These are phyloP conservation scores for Lagorchestes hirsutus DNA, from an alignment of 2,797 vertebrate species.

Conservation along the genomic window DNA sequence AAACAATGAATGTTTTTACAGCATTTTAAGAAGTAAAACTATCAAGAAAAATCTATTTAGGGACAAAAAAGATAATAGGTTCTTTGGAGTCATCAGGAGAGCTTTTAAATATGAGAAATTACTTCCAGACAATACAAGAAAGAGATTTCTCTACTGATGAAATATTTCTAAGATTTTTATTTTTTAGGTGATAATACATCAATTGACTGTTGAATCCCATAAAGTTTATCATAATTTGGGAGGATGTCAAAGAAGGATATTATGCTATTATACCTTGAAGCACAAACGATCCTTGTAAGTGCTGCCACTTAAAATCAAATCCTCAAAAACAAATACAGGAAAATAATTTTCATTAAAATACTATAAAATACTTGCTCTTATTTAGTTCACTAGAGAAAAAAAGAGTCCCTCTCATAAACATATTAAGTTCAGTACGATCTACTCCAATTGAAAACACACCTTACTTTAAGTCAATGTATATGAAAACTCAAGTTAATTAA, in stretches of 20 bases:
- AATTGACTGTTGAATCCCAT: conserved; percentile 80
- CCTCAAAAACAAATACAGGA: conserved; percentile 89
- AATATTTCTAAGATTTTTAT: conserved; percentile 7
- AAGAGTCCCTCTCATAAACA: conserved; percentile 48
- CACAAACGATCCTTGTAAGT: conserved; percentile 90
- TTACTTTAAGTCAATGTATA: not conserved
- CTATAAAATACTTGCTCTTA: conserved; percentile 6
- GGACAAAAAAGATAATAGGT: not conserved
- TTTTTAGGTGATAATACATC: conserved; percentile 52
- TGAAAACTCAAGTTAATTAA: not conserved
- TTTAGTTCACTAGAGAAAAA: conserved; percentile 54
- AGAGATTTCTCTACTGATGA: conserved; percentile 20
- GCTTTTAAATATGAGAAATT: conserved; percentile 23
- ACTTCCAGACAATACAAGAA: not conserved
- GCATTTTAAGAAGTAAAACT: conserved; percentile 16
- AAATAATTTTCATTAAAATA: conserved; percentile 70
- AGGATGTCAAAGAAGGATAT: conserved; percentile 51
- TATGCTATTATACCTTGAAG: conserved; percentile 89
- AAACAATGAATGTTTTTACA: not conserved
- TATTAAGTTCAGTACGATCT: not conserved
- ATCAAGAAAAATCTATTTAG: conserved; percentile 31
- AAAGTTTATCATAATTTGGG: conserved; percentile 68
- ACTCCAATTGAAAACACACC: not conserved
- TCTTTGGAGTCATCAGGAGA: conserved; percentile 46
- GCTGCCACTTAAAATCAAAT: conserved; percentile 92